phyloP scores from a whole-genome alignment of 2,113 vertebrate genomes.

The Oreocharis arfaki region DNA sequence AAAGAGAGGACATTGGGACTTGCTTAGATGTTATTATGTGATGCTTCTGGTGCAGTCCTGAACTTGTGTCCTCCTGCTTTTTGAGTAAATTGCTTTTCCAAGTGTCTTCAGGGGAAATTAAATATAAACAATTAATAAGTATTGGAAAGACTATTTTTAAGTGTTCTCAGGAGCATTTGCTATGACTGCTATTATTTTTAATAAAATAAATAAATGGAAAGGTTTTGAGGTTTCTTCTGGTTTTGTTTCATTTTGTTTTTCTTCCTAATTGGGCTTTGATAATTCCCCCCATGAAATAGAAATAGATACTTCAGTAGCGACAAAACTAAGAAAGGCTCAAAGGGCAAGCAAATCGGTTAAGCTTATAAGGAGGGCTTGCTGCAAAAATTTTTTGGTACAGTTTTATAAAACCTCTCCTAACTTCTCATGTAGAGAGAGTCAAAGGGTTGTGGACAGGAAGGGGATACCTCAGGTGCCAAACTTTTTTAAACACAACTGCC shows the following conservation, averaged over 20 bases:
- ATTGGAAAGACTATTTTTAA: background rate
- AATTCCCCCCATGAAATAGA: background rate
- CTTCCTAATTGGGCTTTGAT: background rate
- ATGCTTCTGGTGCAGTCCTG: background rate
- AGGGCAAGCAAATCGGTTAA: background rate
- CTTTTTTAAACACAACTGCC: background rate
- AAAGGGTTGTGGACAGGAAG: background rate
- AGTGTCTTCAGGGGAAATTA: background rate
- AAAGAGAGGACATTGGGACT: background rate
- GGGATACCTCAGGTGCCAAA: background rate
- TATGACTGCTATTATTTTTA: background rate
- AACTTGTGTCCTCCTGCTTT: background rate
- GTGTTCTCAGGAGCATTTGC: background rate
- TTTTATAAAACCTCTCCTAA: background rate
- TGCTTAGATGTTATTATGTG: background rate
- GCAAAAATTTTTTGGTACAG: background rate
- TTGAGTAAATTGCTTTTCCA: background rate
- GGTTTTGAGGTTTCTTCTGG: fast-evolving
- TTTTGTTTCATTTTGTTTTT: background rate
- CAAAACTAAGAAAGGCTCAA: background rate
- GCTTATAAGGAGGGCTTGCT: background rate
- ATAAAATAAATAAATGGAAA: background rate
- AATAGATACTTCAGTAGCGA: background rate
- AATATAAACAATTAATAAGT: background rate
- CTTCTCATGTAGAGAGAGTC: background rate